These are phyloP conservation scores for Brachionus asplanchnoidis DNA, from an alignment of 1,140 invertebrate genomes.

Conservation along the genomic window DNA sequence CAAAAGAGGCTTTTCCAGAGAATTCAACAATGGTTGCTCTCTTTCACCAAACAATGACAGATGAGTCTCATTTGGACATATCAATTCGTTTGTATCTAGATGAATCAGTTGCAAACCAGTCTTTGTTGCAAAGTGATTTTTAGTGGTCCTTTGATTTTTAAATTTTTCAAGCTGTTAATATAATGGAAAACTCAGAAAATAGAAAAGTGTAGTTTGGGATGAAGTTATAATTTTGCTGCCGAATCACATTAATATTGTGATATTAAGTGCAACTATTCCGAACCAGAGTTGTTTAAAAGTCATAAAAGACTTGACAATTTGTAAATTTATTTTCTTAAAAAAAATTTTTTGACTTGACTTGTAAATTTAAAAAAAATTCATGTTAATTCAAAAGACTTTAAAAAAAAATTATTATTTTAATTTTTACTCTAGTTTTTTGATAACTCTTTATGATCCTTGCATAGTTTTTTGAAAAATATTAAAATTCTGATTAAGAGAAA, in stretches of 20 bases:
- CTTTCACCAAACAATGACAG: neutral
- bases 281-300: too few species aligned
- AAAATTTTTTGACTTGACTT: too few species aligned
- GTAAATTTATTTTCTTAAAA: too few species aligned
- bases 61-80: slow-evolving; percentile 26
- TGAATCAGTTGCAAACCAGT: neutral
- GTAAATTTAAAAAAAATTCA: too few species aligned
- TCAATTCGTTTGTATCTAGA: neutral
- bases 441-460: too few species aligned
- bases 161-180: slow-evolving; percentile 86
- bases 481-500: too few species aligned
- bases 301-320: too few species aligned
- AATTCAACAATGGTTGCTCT: neutral
- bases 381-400: too few species aligned
- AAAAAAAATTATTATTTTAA: too few species aligned
- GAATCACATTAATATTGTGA: slow-evolving; percentile 85
- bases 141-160: slow-evolving; percentile 87
- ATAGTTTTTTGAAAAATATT: too few species aligned
- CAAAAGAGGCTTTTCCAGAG: neutral
- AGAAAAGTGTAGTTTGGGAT: slow-evolving; percentile 98
- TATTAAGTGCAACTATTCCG: slow-evolving; percentile 95
- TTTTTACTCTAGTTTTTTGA: too few species aligned
- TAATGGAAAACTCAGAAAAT: slow-evolving; percentile 84
- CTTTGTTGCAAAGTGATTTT: slow-evolving; percentile 11
- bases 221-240: slow-evolving; percentile 94